These are phyloP conservation scores for Papilio dardanus DNA, from an alignment of 1,140 invertebrate genomes.

Conservation along the genomic window DNA sequence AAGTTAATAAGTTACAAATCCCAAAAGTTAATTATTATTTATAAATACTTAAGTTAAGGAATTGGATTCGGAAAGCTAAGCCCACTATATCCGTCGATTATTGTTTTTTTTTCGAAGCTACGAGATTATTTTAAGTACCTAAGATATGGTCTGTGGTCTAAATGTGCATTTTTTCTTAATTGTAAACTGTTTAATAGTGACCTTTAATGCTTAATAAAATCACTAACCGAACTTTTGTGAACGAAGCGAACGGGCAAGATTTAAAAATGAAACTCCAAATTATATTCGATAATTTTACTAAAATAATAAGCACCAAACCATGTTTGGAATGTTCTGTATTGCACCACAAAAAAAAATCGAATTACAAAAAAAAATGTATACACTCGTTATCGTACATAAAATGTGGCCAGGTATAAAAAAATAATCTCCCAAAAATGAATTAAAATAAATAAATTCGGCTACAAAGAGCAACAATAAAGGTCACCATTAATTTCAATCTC, in stretches of 20 bases:
- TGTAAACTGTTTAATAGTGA: slow-evolving; percentile 65
- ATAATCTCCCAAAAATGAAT: slow-evolving; percentile 47
- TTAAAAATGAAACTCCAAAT: slow-evolving; percentile 72
- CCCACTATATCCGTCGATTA: slow-evolving; percentile 40
- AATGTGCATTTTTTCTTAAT: slow-evolving; percentile 28
- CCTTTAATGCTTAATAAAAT: slow-evolving; percentile 61
- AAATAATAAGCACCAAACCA: slow-evolving; percentile 81
- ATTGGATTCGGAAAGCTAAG: slow-evolving; percentile 47
- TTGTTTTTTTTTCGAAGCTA: slow-evolving; percentile 38
- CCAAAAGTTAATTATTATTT: slow-evolving; percentile 49
- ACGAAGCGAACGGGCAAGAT: slow-evolving; percentile 57
- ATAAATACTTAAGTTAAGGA: slow-evolving; percentile 59
- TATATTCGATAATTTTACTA: slow-evolving; percentile 78
- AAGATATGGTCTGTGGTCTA: slow-evolving; percentile 51
- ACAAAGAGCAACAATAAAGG: slow-evolving; percentile 71
- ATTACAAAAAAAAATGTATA: slow-evolving; percentile 54
- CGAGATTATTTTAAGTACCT: slow-evolving; percentile 58
- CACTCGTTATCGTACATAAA: slow-evolving; percentile 55
- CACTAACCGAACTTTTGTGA: slow-evolving; percentile 34
- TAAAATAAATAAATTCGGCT: slow-evolving; percentile 65
- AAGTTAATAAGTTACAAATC: slow-evolving; percentile 60
- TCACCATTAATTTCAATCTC: slow-evolving; percentile 72
- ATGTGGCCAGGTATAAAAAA: slow-evolving; percentile 44
- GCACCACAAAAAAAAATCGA: slow-evolving; percentile 75
- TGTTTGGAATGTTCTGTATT: slow-evolving; percentile 82